Evolutionary conservation across 23 tunicate species (phyloP).

Genomic region (Aplidium turbinatum): DNA sequence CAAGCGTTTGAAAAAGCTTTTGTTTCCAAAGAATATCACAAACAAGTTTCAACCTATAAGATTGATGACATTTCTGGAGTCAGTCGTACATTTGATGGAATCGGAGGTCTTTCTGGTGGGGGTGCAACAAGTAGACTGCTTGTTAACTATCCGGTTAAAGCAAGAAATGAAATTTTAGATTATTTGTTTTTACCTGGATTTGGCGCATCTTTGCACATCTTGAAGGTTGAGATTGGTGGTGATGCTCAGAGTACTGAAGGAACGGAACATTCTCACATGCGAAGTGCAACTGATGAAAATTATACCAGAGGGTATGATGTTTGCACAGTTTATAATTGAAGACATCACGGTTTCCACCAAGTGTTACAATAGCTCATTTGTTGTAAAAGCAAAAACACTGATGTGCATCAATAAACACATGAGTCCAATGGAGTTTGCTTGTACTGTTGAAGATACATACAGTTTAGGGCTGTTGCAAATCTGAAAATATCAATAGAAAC

Average conservation of each 20-base stretch:
- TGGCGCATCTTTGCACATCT: slow-evolving; percentile 85
- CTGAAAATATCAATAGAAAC: no score
- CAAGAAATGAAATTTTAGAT: slow-evolving; percentile 63
- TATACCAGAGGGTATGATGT: slow-evolving; percentile 66
- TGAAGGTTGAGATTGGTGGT: slow-evolving; percentile 94
- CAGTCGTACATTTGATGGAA: slow-evolving; percentile 70
- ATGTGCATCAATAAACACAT: no score
- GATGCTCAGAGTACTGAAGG: slow-evolving; percentile 92
- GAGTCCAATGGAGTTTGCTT: no score
- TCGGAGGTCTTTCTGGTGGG: slow-evolving; percentile 89
- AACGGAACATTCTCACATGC: slow-evolving; percentile 84
- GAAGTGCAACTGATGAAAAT: slow-evolving; percentile 69
- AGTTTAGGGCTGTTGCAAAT: no score
- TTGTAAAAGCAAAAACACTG: no score
- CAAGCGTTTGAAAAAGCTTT: no score
- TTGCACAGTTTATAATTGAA: neutral
- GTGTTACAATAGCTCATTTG: no score
- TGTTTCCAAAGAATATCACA: no score
- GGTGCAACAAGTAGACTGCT: slow-evolving; percentile 83
- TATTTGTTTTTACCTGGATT: slow-evolving; percentile 73
- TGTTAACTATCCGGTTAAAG: slow-evolving; percentile 66
- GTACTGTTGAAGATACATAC: no score
- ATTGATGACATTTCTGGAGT: slow-evolving; percentile 28
- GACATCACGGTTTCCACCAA: no score
- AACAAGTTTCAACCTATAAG: slow-evolving; percentile 1